Base-by-base conservation (phyloP, 2,888 invertebrate species). In the Thereva unica region DNA sequence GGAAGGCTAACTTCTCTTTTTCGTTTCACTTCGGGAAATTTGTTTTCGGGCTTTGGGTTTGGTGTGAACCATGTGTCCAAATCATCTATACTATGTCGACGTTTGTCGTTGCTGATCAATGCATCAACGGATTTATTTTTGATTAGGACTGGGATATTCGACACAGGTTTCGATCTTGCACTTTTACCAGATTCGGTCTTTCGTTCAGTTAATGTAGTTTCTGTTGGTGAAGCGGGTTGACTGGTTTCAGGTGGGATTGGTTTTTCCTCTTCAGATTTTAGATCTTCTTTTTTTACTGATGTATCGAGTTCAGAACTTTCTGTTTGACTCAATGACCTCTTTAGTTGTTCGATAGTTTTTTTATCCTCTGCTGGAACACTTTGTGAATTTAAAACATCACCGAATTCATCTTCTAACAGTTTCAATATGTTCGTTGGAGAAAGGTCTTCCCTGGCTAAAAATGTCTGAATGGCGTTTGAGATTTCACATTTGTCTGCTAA, bases 61-160 rank as follows among this genome's bases (percentile, higher is more conserved):
- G 54, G 66, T 35, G 68, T 64, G 56, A 73, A 73, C 72, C 73
- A 73, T 42, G 63, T 67, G 44, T 73, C 70, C n/a, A 71, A 59
- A 37, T 73, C 71, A 45, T 71, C 71, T 49, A 73, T 73, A 45
- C 71, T 71, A 35, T 70, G 70, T 23, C 71, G 61, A 9, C 70
- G 69, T 56, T 64, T 68, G 3, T 65, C 69, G 56, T 52, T 56
- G 4, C 12, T 50, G 23, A 12, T 8, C 7, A 57, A 9, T 12
- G 41, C 56, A 4, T 66, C 66, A 5, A 54, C 12, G 6, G 37
- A 37, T 45, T 66, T 66, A 54, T 61, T 66, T 61, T 40, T 61
- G 12, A 66, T 23, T 2, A 23, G 23, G 5, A 59, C 53, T 10
- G 66, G 66, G 9, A 66, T 66, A 45, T 59, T 61, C 6, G 66